Evolutionary conservation across 2,888 invertebrate genomes (phyloP), one percentile per base, ranked within the genome.

Genomic region (Empis livida): DNA sequence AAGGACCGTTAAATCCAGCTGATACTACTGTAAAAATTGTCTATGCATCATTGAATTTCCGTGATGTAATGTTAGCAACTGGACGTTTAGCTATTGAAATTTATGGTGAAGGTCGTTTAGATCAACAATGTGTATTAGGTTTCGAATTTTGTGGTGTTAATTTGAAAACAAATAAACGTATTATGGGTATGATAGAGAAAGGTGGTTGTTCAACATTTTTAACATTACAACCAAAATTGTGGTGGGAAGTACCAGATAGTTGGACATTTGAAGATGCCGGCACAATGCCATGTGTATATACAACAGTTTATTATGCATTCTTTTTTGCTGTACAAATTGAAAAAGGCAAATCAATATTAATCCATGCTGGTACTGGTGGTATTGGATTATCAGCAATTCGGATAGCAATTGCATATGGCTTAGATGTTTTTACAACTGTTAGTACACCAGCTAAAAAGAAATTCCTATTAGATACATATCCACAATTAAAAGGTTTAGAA

Each of bases 1-100:
- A 93, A 65, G 85, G 85, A 1, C 71, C 75, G 0, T 57, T 75
- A 20, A 15, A 53, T 5, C 51, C 54, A 0, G 32, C 90, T 63
- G 80, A 84, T 1, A 70, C 73, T 1, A 58, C 73, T 5, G 53
- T 64, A 2, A 63, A 75, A 49, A 49, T 67, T 5, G 70, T 76
- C 1, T 91, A 85, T 61, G 71, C 89, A 0, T 78, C 92, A 0
- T 65, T 96, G 13, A 97, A 96, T 71, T 96, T 95, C 79, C 81
- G 90, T 59, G 96, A 96, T 65, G 74, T 96, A 1, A 95, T 96
- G 96, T 73, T 90, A 1, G 90, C 94, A 0, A 89, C 89, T 1
- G 95, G 93, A 2, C 90, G 90, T 60, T 76, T 96, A 8, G 81
- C 86, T 9, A 78, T 80, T 0, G 94, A 95, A 62, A 78, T 87